Conservation (phyloP, 2,888 invertebrate species). For the Diogma glabrata region DNA sequence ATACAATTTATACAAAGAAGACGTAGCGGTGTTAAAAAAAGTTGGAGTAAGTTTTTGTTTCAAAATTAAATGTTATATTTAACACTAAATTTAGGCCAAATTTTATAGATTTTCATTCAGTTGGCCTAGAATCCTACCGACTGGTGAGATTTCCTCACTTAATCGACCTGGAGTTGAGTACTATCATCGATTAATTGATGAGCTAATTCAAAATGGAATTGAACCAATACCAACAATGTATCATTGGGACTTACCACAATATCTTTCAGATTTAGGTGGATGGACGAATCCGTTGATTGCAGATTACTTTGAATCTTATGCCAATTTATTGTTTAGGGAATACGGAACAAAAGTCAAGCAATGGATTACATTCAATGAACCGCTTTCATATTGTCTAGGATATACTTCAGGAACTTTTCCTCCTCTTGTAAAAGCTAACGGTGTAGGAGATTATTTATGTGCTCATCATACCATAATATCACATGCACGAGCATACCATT, state of each 20-base stretch:
- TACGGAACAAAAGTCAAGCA: constrained; percentile 42
- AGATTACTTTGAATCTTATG: constrained; percentile 41
- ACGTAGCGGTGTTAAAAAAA: constrained; percentile 40
- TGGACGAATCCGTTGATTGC: constrained; percentile 36
- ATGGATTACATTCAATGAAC: constrained; percentile 50
- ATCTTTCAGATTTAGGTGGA: constrained; percentile 44
- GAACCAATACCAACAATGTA: constrained; percentile 46
- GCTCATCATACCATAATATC: constrained; percentile 40
- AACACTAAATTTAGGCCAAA: too few relatives aligned
- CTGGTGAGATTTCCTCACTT: constrained; percentile 39
- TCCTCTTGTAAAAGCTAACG: constrained; percentile 31
- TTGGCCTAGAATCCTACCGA: constrained; percentile 42
- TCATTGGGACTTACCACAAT: constrained; percentile 44
- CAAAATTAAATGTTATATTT: too few relatives aligned
- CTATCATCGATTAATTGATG: constrained; percentile 39
- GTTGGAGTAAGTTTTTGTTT: too few relatives aligned
- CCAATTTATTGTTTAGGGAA: constrained; percentile 34
- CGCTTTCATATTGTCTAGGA: constrained; percentile 36
- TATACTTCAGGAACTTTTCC: constrained; percentile 36
- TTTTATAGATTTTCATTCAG: not conserved
- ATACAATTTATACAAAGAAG: constrained; percentile 42
- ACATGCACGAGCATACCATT: constrained; percentile 40
- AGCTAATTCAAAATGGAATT: constrained; percentile 46
- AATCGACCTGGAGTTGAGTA: constrained; percentile 42
- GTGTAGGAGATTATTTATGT: constrained; percentile 40